Evolutionary conservation across 2,797 vertebrate species (phyloP).

Genomic region (Onychomys leucogaster): DNA sequence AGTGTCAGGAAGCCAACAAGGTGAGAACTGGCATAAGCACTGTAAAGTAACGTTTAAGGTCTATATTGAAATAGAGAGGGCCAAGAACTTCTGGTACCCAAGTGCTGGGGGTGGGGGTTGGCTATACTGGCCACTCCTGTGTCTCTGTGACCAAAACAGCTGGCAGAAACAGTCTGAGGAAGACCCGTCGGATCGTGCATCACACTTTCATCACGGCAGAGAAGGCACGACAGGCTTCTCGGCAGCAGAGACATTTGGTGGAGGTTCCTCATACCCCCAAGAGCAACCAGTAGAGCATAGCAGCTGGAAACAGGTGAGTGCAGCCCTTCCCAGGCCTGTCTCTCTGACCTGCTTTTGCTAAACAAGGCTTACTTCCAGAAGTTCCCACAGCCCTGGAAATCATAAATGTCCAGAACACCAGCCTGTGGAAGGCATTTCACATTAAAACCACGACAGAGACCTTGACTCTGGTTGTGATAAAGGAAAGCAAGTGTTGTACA

Average conservation of each 20-base stretch:
- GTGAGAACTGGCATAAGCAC: background rate
- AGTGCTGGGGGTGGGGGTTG: background rate
- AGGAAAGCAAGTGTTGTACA: background rate
- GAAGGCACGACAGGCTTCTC: background rate
- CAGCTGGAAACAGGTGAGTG: background rate
- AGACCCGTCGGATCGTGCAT: background rate
- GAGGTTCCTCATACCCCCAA: background rate
- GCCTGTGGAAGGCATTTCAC: background rate
- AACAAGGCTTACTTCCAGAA: background rate
- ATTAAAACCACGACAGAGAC: background rate
- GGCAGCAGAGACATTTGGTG: background rate
- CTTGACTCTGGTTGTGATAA: background rate
- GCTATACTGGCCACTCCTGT: too few species aligned
- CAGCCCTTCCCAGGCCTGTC: background rate
- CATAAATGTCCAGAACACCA: background rate
- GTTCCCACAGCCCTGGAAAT: background rate
- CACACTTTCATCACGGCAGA: background rate
- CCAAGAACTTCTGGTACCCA: background rate
- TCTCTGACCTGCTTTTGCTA: too few species aligned
- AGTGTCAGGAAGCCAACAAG: background rate
- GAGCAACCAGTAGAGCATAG: background rate
- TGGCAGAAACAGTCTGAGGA: background rate
- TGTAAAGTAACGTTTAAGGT: background rate
- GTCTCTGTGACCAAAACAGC: background rate
- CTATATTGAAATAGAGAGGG: background rate